Conservation (phyloP, 2,113 vertebrate species). For the Rhinogobius similis region DNA sequence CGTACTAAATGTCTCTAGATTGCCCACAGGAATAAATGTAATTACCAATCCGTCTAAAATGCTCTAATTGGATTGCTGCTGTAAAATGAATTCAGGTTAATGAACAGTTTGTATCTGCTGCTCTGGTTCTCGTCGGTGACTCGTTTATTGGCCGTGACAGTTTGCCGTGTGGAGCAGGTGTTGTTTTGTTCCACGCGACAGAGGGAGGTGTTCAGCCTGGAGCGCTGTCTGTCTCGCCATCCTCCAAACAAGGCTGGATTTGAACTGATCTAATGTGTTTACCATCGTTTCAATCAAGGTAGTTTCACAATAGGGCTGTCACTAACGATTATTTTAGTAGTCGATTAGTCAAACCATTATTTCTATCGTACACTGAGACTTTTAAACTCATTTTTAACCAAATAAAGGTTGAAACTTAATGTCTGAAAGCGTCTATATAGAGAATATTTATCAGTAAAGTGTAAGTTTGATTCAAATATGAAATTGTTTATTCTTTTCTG, state of each 20-base stretch:
- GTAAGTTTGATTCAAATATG: no score
- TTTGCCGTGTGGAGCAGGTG: constrained; percentile 8
- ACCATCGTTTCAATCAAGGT: no score
- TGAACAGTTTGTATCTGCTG: not conserved
- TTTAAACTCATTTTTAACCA: no score
- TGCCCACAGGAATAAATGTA: not conserved
- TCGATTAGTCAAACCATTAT: no score
- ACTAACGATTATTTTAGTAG: no score
- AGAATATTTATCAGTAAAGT: no score
- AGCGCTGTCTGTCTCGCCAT: not conserved
- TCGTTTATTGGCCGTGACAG: not conserved
- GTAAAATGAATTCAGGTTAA: not conserved
- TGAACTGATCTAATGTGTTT: not conserved
- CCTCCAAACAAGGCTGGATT: not conserved
- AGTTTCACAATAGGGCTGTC: no score
- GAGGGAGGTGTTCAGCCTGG: constrained; percentile 27
- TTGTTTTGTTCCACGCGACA: constrained; percentile 21
- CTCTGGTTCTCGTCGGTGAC: not conserved
- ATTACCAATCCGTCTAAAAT: not conserved
- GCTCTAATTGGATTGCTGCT: not conserved
- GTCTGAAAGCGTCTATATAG: no score
- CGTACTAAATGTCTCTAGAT: not conserved
- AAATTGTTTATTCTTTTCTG: no score
- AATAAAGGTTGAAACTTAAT: no score
- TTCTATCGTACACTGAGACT: no score